These are phyloP conservation scores for Delichon dasypus DNA, from an alignment of 2,797 vertebrate species.

Conservation along the genomic window DNA sequence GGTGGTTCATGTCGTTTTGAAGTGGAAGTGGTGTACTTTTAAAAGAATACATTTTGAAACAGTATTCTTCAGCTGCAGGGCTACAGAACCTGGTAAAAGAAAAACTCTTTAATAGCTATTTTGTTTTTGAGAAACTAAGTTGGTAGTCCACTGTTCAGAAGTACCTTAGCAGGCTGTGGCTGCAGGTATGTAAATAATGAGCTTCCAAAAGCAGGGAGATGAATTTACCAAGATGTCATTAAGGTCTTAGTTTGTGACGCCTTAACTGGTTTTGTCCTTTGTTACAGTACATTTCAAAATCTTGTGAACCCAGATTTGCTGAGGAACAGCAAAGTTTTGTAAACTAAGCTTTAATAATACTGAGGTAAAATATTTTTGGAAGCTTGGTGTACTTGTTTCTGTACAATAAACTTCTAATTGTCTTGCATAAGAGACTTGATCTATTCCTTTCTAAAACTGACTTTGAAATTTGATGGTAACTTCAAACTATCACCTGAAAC, in stretches of 20 bases:
- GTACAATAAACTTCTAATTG: conserved; percentile 56
- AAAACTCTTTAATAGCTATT: neutral
- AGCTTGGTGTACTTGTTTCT: conserved; percentile 24
- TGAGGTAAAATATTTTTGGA: conserved; percentile 30
- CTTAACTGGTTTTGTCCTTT: conserved; percentile 1
- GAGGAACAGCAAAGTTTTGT: conserved; percentile 22
- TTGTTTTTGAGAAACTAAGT: neutral
- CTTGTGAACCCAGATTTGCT: conserved; percentile 3
- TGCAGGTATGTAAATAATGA: neutral
- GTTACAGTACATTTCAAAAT: conserved; percentile 44
- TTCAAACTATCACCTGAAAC: neutral
- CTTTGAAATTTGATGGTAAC: neutral
- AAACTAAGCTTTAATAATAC: conserved; percentile 22
- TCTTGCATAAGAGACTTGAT: conserved; percentile 1
- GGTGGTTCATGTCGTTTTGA: neutral
- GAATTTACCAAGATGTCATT: neutral
- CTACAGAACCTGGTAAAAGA: neutral
- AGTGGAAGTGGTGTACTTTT: neutral
- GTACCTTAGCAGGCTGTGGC: neutral
- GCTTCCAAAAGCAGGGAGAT: neutral
- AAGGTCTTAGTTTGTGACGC: neutral
- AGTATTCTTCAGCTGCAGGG: neutral
- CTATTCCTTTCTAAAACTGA: neutral
- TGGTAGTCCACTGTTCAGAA: neutral
- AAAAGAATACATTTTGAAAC: neutral